Evolutionary conservation across 2,113 vertebrate genomes (phyloP), one percentile per base, ranked within the genome.

Genomic region (Cryptotis parvus): DNA sequence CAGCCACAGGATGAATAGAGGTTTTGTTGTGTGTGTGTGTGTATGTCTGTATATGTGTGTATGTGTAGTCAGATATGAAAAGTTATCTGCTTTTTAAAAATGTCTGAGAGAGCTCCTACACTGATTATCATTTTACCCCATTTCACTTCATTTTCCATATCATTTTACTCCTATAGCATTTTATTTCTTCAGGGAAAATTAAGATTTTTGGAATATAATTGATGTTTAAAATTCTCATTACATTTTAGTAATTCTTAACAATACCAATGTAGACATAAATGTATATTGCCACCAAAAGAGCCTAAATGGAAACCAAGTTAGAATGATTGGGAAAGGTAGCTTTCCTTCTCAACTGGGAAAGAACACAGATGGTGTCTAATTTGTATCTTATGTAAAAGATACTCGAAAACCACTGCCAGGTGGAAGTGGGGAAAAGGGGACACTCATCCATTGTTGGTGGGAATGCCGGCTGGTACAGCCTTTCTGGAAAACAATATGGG

Each of bases 141-240:
- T 65, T n/a, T n/a, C n/a, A n/a, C n/a, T n/a, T n/a, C n/a, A n/a
- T n/a, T n/a, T n/a, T n/a, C n/a, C n/a, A n/a, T 37, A 68, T 24
- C 14, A 4, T 52, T 58, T 20, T 20, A 49, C 7, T 2, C 10
- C 2, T 65, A 20, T 4, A 78, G 33, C 6, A 37, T 1, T 24
- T 11, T 18, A 73, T 37, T 76, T 74, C 75, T 66, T 66, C 10
- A 61, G 26, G 14, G 55, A 74, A 68, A 79, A 90, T 31, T 22
- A 55, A 78, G 45, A 68, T n/a, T 91, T 45, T n/a, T 72, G 9
- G 82, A 72, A 73, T 74, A 33, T 87, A 74, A 84, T 24, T 79
- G 11, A 45, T 70, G 10, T 14, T 9, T 45, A 33, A 84, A 65
- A 63, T 35, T 45, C 35, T 84, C 55, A 45, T 75, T 35, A 41